Percentiles rank a stretch among this genome's conserved stretches.
Evolutionary conservation across 2,797 vertebrate species (phyloP).

Genomic region (Spinus olivaceus): DNA sequence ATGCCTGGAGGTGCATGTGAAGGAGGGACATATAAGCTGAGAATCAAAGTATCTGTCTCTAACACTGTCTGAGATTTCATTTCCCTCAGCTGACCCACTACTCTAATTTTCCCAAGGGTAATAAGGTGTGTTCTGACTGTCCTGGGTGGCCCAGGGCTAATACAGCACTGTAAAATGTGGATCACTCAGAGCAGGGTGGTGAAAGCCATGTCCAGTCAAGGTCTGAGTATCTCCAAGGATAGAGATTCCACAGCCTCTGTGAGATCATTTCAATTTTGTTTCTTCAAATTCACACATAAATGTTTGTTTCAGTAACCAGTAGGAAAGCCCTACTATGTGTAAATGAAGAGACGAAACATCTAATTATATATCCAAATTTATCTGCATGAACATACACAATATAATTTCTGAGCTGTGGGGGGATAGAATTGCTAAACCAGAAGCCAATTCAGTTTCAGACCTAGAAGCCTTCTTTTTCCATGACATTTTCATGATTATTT

Average conservation of each 20-base stretch:
- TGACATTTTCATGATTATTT: constrained; percentile 45
- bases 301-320: neutral
- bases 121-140: neutral
- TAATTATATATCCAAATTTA: constrained; percentile 44
- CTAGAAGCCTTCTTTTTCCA: constrained; percentile 25
- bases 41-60: neutral
- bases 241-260: neutral
- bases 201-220: neutral
- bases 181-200: neutral
- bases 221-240: neutral
- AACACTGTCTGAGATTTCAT: neutral
- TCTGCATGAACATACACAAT: constrained; percentile 22
- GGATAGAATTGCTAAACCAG: neutral
- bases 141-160: neutral
- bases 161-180: accelerated
- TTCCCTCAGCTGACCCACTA: neutral
- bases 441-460: constrained; percentile 36
- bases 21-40: neutral
- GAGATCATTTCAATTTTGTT: neutral
- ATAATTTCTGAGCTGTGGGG: neutral
- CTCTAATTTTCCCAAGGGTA: neutral
- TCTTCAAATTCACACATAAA: neutral
- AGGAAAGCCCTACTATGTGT: constrained; percentile 22
- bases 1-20: neutral
- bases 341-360: neutral